A percentile compares a stretch with the other conserved stretches of the same genome.
These are phyloP conservation scores for Melanotaenia duboulayi DNA, from an alignment of 2,113 vertebrate genomes.

Conservation along the genomic window DNA sequence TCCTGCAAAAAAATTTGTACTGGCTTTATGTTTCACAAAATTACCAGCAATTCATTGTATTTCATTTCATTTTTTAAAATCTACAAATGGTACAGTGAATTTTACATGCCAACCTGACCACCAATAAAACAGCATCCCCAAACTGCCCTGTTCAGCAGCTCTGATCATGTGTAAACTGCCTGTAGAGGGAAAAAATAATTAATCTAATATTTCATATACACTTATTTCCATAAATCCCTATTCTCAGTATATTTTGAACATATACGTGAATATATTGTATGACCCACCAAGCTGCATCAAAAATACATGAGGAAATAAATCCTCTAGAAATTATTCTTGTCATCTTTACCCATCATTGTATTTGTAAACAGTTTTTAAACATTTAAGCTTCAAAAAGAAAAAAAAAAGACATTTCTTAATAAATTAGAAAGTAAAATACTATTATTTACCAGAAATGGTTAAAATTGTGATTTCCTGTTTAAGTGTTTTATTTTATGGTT, in stretches of 20 bases:
- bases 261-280: conserved; percentile 44
- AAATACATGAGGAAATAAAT: conserved; percentile 68
- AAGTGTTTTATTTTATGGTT: conserved; percentile 57
- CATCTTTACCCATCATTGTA: conserved; percentile 38
- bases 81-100: not conserved
- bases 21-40: not conserved
- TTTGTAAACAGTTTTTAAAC: conserved; percentile 69
- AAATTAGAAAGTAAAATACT: conserved; percentile 81
- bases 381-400: conserved; percentile 57
- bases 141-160: conserved; percentile 27
- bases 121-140: not conserved
- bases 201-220: conserved; percentile 42
- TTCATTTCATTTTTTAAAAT: not conserved
- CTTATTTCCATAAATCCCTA: conserved; percentile 36
- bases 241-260: conserved; percentile 40
- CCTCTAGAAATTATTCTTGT: conserved; percentile 30
- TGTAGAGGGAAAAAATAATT: conserved; percentile 3
- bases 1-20: not conserved
- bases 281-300: conserved; percentile 55
- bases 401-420: conserved; percentile 71
- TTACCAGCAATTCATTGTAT: not conserved
- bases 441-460: conserved; percentile 52
- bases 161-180: not conserved
- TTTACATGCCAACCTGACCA: not conserved
- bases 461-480: conserved; percentile 43